Base-by-base conservation (phyloP, 2,113 vertebrate genomes). In the Alectura lathami region DNA sequence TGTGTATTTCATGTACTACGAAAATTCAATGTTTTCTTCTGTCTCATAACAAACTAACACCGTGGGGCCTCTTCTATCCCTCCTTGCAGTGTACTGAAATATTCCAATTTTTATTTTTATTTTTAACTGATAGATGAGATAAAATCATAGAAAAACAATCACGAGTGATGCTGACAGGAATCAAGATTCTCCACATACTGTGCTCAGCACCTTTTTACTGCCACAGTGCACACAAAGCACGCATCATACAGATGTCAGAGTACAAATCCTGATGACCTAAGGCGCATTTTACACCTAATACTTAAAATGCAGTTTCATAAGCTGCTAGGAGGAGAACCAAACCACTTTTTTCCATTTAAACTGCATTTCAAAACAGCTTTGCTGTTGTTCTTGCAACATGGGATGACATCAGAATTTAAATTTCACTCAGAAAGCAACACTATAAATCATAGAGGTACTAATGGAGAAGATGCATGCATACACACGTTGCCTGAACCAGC, bases 361-460 rank as follows among this genome's bases (percentile, higher is more conserved):
- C 20, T 74, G 27, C 42, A 63, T 34, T 68, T 72, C 64, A 62
- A 81, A 91, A 64, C 32, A 68, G 43, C 23, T 90, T 70, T 45
- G 50, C 73, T 70, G 30, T 60, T 90, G 81, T 47, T 81, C 82
- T 72, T 74, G 72, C 73, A 83, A 95, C 88, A 48, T 11, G 67
- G 56, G 47, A 45, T 60, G 51, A 54, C 38, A 75, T 84, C 64
- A 93, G 77, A 94, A 93, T 83, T 83, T 86, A 34, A 83, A 88
- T 77, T 67, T 74, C 54, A 53, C n/a, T 77, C 42, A 59, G 62
- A 83, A 90, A 88, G 38, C 50, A 81, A 45, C 26, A n/a, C 54
- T 59, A 24, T 70, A 83, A 86, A 86, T 86, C 62, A 78, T 2
- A 57, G 22, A 8, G n/a, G 51, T 26, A 32, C 18, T 70, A 69